phyloP scores from a whole-genome alignment of 2,797 vertebrate genomes.

The Melanotaenia maccullochi region DNA sequence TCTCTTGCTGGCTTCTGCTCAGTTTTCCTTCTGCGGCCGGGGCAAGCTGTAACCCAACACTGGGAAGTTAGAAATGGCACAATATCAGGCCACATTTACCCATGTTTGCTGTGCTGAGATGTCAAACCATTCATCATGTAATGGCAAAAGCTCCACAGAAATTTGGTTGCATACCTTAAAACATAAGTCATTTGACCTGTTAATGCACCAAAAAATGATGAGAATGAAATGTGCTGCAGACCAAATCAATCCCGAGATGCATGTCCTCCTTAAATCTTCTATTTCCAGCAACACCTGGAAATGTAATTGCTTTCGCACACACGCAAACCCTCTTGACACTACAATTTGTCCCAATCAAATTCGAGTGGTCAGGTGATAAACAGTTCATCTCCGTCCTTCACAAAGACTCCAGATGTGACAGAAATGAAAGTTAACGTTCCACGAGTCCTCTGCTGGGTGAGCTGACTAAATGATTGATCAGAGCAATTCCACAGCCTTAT shows the following conservation, averaged over 20 bases:
- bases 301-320: slow-evolving; percentile 20
- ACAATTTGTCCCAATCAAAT: slow-evolving; percentile 61
- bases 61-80: slow-evolving; percentile 46
- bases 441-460: slow-evolving; percentile 42
- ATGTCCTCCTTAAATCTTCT: slow-evolving; percentile 33
- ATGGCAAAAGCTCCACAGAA: slow-evolving; percentile 33
- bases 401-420: slow-evolving; percentile 59
- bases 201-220: slow-evolving; percentile 42
- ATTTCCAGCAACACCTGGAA: slow-evolving; percentile 52
- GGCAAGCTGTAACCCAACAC: slow-evolving; percentile 59
- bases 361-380: slow-evolving; percentile 60
- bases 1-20: slow-evolving; percentile 61
- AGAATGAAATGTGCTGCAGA: slow-evolving; percentile 30
- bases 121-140: slow-evolving; percentile 51
- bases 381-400: slow-evolving; percentile 57
- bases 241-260: slow-evolving; percentile 30
- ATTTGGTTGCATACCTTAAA: slow-evolving; percentile 57
- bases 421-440: slow-evolving; percentile 62
- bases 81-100: slow-evolving; percentile 45
- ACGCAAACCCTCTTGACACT: slow-evolving; percentile 14
- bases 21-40: slow-evolving; percentile 54
- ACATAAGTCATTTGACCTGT: slow-evolving; percentile 57
- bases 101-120: slow-evolving; percentile 41
- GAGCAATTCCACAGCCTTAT: slow-evolving; percentile 51
- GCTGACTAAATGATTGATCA: slow-evolving; percentile 64